Percentiles rank a stretch among this genome's conserved stretches.
Conservation (phyloP, 1,140 invertebrate genomes). For the Magallana gigas region DNA sequence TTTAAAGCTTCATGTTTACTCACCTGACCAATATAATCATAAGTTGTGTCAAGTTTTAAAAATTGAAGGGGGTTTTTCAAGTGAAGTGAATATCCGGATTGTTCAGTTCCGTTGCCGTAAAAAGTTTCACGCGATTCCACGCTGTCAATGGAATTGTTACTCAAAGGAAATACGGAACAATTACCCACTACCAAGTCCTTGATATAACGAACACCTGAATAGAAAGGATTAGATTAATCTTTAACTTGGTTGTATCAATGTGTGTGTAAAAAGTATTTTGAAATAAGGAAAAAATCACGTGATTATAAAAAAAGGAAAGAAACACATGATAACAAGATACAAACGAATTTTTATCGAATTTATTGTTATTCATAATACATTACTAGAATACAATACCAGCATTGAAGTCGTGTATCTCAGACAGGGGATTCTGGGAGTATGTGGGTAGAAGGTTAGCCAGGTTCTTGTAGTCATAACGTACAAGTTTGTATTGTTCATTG, state of each 20-base stretch:
- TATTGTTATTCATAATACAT: neutral
- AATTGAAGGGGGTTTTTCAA: slow-evolving; percentile 65
- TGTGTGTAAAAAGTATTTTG: too few species aligned
- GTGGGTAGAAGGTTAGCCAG: slow-evolving; percentile 5
- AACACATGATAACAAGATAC: neutral
- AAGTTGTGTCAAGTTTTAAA: slow-evolving; percentile 61
- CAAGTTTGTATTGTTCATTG: slow-evolving; percentile 54
- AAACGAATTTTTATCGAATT: neutral
- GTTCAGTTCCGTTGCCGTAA: slow-evolving; percentile 49
- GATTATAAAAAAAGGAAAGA: too few species aligned
- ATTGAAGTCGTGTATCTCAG: slow-evolving; percentile 62
- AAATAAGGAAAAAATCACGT: too few species aligned
- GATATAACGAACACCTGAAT: slow-evolving; percentile 64
- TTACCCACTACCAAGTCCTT: slow-evolving; percentile 60
- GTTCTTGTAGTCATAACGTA: slow-evolving; percentile 58
- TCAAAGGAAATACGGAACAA: slow-evolving; percentile 59
- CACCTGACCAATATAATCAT: slow-evolving; percentile 65
- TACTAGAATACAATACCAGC: slow-evolving; percentile 50
- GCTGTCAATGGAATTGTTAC: slow-evolving; percentile 59
- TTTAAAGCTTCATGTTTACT: neutral
- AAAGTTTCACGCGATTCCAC: slow-evolving; percentile 41
- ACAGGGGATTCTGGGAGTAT: slow-evolving; percentile 53
- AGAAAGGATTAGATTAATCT: neutral
- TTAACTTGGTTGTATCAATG: too few species aligned
- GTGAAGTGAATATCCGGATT: slow-evolving; percentile 52